These are phyloP conservation scores for Podiceps cristatus DNA, from an alignment of 2,113 vertebrate species.

Conservation along the genomic window DNA sequence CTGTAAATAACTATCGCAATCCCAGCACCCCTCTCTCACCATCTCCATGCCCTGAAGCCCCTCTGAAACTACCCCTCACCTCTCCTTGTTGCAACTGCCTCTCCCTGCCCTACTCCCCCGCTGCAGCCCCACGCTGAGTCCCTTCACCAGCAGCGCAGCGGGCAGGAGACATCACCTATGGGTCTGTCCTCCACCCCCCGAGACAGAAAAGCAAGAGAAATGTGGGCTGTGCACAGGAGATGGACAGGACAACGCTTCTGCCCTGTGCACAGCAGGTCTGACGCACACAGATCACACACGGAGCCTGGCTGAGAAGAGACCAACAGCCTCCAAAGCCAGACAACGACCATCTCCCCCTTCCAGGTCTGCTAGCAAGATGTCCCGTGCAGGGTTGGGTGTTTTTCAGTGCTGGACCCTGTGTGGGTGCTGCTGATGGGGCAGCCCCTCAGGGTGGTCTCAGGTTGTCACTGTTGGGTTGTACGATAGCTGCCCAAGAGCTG, in stretches of 20 bases:
- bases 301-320: background rate
- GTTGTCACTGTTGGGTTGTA: background rate
- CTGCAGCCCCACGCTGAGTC: fast-evolving
- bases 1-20: background rate
- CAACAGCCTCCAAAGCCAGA: fast-evolving
- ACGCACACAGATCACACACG: fast-evolving
- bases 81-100: background rate
- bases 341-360: background rate
- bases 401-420: fast-evolving
- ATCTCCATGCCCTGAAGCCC: too few relatives aligned
- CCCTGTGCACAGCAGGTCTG: background rate
- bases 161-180: background rate
- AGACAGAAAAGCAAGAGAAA: fast-evolving
- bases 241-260: fast-evolving
- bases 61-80: background rate
- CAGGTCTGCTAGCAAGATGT: background rate
- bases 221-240: fast-evolving
- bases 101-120: background rate
- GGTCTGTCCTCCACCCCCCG: background rate
- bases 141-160: fast-evolving
- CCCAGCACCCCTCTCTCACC: background rate
- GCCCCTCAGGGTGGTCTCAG: background rate
- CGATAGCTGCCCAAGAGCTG: background rate
- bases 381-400: fast-evolving
- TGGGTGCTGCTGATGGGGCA: background rate